A percentile compares a stretch with the other conserved stretches of the same genome.
Conservation (phyloP, 2,113 vertebrate species). For the Mustelus asterias region DNA sequence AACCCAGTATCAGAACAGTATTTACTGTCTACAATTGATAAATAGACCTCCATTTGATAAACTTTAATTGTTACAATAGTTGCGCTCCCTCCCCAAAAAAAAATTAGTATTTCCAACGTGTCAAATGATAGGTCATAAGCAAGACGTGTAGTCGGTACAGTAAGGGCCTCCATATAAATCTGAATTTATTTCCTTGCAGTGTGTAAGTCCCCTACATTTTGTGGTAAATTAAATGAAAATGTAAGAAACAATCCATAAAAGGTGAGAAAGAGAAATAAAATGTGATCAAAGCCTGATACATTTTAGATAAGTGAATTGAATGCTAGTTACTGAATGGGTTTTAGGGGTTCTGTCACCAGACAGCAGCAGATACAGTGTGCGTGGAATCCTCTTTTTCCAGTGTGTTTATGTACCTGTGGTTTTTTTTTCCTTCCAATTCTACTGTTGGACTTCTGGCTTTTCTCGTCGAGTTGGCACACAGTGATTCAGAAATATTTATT, state of each 20-base stretch:
- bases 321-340: neutral
- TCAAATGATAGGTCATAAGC: neutral
- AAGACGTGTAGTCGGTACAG: neutral
- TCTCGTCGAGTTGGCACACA: neutral
- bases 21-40: conserved; percentile 22
- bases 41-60: neutral
- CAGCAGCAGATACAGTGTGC: neutral
- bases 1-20: conserved; percentile 22
- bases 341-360: neutral
- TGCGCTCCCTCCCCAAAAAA: neutral
- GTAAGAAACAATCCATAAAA: neutral
- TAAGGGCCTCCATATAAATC: conserved; percentile 5
- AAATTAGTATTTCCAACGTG: neutral
- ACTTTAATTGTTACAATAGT: neutral
- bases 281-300: neutral
- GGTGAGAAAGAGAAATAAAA: neutral
- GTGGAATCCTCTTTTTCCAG: conserved; percentile 14
- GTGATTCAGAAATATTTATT: neutral
- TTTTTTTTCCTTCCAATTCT: conserved; percentile 23
- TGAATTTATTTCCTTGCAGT: neutral
- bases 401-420: neutral
- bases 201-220: neutral
- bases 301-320: neutral
- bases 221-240: neutral
- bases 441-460: neutral